phyloP scores from a whole-genome alignment of 2,888 invertebrate species.

The Hesperia comma region DNA sequence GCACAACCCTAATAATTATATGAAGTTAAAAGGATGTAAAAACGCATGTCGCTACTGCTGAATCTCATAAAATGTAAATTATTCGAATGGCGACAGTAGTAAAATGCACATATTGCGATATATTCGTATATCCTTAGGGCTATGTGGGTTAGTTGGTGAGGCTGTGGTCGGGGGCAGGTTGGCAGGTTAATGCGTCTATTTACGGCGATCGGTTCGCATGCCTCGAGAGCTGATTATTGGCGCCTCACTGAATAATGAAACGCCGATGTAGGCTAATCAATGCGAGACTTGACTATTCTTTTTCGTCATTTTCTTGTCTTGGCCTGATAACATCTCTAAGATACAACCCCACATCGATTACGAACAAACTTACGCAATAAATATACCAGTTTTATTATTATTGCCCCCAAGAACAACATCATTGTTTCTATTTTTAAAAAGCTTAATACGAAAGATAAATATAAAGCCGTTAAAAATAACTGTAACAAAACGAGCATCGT shows the following conservation, averaged over 20 bases:
- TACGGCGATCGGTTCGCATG: conserved; percentile 57
- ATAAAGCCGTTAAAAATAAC: conserved; percentile 20
- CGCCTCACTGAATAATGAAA: conserved; percentile 71
- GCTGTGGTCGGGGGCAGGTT: conserved; percentile 44
- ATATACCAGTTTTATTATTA: conserved; percentile 42
- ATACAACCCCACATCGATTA: conserved; percentile 41
- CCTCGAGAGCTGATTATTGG: conserved; percentile 65
- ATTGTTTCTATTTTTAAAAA: conserved; percentile 31
- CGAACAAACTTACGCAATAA: conserved; percentile 43
- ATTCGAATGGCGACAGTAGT: conserved; percentile 31
- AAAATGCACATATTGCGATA: conserved; percentile 47
- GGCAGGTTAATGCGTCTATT: conserved; percentile 61
- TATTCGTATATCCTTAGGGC: conserved; percentile 52
- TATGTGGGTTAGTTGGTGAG: conserved; percentile 69
- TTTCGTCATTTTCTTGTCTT: conserved; percentile 48
- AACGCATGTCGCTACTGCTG: conserved; percentile 5
- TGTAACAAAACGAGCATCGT: conserved; percentile 17
- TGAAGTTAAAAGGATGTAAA: conserved; percentile 12
- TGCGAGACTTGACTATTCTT: conserved; percentile 53
- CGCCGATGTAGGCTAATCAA: conserved; percentile 69
- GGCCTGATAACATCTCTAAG: conserved; percentile 43
- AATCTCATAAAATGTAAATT: conserved; percentile 29
- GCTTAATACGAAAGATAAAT: conserved; percentile 28
- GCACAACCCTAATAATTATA: conserved; percentile 3
- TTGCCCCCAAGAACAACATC: conserved; percentile 33